These are phyloP conservation scores for Xanthorhoe spadicearia DNA, from an alignment of 2,888 invertebrate genomes.

Conservation along the genomic window DNA sequence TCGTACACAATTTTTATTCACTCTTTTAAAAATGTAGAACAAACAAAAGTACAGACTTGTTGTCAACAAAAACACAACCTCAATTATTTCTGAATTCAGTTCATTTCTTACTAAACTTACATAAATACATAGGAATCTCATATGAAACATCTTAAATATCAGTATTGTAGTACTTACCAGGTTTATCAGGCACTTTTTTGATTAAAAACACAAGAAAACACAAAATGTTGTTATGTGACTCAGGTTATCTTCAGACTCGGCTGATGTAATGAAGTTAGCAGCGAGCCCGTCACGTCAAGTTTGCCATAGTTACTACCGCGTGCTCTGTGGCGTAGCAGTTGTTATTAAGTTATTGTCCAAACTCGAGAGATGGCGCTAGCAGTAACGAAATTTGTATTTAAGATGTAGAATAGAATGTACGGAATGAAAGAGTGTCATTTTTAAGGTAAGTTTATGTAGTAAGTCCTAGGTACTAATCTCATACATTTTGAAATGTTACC, in stretches of 20 bases:
- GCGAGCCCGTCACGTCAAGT: constrained; percentile 2
- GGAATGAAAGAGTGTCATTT: not conserved
- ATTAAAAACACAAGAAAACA: constrained; percentile 48
- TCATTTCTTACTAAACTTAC: not conserved
- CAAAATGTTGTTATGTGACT: constrained; percentile 63
- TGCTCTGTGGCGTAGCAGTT: constrained; percentile 19
- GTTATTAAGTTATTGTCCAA: constrained; percentile 6
- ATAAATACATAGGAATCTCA: constrained; percentile 14
- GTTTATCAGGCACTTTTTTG: constrained; percentile 26
- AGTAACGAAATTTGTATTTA: constrained; percentile 44
- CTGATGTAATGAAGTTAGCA: constrained; percentile 63
- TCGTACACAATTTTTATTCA: not conserved
- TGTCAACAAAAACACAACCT: constrained; percentile 45
- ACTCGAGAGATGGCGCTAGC: constrained; percentile 67
- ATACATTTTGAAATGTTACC: too few species aligned
- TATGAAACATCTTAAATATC: constrained; percentile 34
- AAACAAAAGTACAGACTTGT: constrained; percentile 51
- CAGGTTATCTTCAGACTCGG: constrained; percentile 71
- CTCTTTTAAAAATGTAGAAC: not conserved
- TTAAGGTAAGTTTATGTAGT: too few species aligned
- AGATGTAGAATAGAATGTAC: too few species aligned
- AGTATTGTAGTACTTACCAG: constrained; percentile 58
- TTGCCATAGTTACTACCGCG: constrained; percentile 15
- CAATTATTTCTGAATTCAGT: constrained; percentile 17
- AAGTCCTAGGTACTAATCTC: too few species aligned